Conservation (phyloP, 1,140 invertebrate species). For the Platorchestia sp. region DNA sequence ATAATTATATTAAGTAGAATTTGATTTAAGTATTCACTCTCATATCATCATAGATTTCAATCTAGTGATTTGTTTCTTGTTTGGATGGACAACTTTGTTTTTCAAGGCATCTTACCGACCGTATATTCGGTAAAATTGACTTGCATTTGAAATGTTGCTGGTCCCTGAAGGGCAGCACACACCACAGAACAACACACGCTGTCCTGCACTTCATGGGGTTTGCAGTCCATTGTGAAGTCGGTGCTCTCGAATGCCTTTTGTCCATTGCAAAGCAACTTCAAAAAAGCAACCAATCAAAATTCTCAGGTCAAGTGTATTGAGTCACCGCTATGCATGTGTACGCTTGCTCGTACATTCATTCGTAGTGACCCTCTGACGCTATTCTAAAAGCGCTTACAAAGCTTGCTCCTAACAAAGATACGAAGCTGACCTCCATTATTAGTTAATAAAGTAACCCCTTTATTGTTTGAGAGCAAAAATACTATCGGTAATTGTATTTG, state of each 20-base stretch:
- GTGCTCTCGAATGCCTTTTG: not conserved
- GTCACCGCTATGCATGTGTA: not conserved
- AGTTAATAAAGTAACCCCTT: conserved; percentile 24
- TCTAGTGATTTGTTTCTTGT: too few species aligned
- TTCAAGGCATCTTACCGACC: too few species aligned
- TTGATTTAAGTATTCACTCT: too few species aligned
- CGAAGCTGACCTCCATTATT: conserved; percentile 24
- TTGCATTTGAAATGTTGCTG: not conserved
- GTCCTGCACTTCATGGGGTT: not conserved
- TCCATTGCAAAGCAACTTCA: not conserved
- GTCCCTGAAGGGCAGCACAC: not conserved
- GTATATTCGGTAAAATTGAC: not conserved
- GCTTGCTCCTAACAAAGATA: not conserved
- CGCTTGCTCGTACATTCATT: not conserved
- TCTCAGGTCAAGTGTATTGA: conserved; percentile 39
- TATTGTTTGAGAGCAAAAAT: conserved; percentile 1
- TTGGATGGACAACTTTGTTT: too few species aligned
- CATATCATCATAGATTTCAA: too few species aligned
- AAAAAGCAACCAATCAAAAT: conserved; percentile 45
- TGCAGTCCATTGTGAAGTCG: not conserved
- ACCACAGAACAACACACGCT: not conserved
- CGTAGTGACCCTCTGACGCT: not conserved
- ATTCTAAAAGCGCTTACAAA: not conserved
- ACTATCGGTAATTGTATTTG: conserved; percentile 46
- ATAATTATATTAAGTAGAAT: too few species aligned